Conservation (phyloP, 2,113 vertebrate species). For the Serilophus lunatus region DNA sequence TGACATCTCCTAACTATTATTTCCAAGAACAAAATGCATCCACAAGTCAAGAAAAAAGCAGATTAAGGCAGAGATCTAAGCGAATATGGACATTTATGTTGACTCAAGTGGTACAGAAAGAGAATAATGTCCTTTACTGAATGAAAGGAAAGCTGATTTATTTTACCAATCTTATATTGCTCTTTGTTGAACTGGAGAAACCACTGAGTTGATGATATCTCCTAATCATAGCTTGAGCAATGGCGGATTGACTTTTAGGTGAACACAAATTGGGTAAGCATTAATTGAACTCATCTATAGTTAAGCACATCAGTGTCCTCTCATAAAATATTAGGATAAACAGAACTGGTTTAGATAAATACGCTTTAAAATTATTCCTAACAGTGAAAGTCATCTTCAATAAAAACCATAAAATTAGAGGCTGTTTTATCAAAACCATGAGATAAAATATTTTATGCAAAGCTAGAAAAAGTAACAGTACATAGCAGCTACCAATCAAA, state of each 20-base stretch:
- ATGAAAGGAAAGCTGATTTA: not conserved
- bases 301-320: not conserved
- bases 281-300: not conserved
- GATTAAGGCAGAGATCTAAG: not conserved
- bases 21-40: not conserved
- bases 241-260: not conserved
- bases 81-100: not conserved
- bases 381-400: not conserved
- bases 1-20: not conserved
- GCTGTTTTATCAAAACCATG: not conserved
- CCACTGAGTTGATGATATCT: not conserved
- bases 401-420: not conserved
- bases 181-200: not conserved
- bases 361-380: not conserved
- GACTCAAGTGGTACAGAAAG: not conserved
- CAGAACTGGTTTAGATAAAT: not conserved
- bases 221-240: not conserved
- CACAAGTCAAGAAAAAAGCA: not conserved
- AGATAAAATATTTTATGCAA: not conserved
- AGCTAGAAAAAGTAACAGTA: not conserved
- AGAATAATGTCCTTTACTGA: not conserved
- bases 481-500: not conserved
- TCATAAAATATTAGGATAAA: not conserved
- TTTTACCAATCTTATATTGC: not conserved
- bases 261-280: not conserved